Percentiles rank a stretch among this genome's conserved stretches.
phyloP scores from a whole-genome alignment of 1,140 invertebrate genomes.

The Penaeus japonicus region DNA sequence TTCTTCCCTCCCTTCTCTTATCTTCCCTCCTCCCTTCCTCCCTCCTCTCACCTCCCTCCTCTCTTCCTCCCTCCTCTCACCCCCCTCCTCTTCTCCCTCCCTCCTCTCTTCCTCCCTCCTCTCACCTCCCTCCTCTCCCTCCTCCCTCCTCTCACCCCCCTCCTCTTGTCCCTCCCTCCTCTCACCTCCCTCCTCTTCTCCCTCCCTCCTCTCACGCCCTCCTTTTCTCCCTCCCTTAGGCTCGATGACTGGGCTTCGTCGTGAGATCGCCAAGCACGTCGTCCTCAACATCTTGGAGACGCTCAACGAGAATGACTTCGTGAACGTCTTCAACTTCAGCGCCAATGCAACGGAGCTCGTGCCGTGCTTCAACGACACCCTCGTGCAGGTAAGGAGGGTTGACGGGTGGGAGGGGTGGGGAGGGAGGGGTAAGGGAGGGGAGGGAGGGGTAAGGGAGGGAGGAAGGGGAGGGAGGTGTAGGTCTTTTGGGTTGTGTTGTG shows the following conservation, averaged over 20 bases:
- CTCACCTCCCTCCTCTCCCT: too few relatives aligned
- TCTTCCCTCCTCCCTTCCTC: too few relatives aligned
- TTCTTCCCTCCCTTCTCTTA: background rate
- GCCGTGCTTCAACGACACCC: slow-evolving; percentile 79
- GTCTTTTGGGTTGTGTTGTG: background rate
- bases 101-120: too few relatives aligned
- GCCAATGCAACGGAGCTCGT: slow-evolving; percentile 74
- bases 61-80: background rate
- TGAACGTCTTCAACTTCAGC: slow-evolving; percentile 87
- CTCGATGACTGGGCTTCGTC: slow-evolving; percentile 95
- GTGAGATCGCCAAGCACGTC: slow-evolving; percentile 92
- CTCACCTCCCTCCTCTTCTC: too few relatives aligned
- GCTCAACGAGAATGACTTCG: slow-evolving; percentile 96
- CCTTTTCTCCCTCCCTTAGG: slow-evolving; percentile 69
- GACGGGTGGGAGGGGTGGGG: too few relatives aligned
- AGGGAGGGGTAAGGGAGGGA: background rate
- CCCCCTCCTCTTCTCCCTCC: background rate
- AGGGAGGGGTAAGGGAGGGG: background rate
- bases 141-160: too few relatives aligned
- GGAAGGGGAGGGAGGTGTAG: background rate
- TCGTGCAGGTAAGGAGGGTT: slow-evolving; percentile 77
- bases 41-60: background rate
- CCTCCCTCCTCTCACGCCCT: too few relatives aligned
- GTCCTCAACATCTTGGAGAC: slow-evolving; percentile 90
- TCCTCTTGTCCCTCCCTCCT: too few relatives aligned